Conservation (phyloP, 1,140 invertebrate species). For the Drosophila elegans region DNA sequence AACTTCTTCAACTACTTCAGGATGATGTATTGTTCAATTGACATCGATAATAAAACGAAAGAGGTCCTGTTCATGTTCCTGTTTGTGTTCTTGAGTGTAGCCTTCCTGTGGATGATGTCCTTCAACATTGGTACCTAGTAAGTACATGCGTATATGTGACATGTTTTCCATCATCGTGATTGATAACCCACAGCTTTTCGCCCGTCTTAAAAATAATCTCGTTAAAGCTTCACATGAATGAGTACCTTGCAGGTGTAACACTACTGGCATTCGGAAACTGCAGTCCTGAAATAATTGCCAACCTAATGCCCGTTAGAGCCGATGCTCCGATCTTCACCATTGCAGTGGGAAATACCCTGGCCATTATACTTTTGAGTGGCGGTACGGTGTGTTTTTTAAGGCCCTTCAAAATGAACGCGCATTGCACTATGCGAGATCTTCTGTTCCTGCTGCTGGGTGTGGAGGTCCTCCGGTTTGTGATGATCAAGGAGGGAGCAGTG, state of each 20-base stretch:
- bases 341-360: constrained; percentile 36
- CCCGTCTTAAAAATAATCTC: constrained; percentile 46
- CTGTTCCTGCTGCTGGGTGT: constrained; percentile 38
- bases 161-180: background rate
- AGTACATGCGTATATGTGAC: background rate
- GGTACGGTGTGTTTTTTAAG: constrained; percentile 45
- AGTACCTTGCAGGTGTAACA: constrained; percentile 54
- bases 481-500: constrained; percentile 3
- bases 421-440: constrained; percentile 36
- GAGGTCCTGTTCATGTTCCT: constrained; percentile 27
- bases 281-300: constrained; percentile 43
- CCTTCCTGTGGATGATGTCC: constrained; percentile 28
- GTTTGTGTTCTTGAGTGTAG: constrained; percentile 16
- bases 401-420: constrained; percentile 45
- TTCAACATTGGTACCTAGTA: constrained; percentile 18
- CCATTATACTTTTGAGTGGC: constrained; percentile 45
- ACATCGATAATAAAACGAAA: constrained; percentile 2
- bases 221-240: constrained; percentile 44
- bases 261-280: constrained; percentile 51
- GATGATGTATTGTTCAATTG: constrained; percentile 34
- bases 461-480: constrained; percentile 19
- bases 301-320: constrained; percentile 52
- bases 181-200: constrained; percentile 17
- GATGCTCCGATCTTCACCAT: constrained; percentile 56
- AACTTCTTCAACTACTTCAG: constrained; percentile 40